phyloP scores from a whole-genome alignment of 2,888 invertebrate genomes.

The Oscheius sp. region DNA sequence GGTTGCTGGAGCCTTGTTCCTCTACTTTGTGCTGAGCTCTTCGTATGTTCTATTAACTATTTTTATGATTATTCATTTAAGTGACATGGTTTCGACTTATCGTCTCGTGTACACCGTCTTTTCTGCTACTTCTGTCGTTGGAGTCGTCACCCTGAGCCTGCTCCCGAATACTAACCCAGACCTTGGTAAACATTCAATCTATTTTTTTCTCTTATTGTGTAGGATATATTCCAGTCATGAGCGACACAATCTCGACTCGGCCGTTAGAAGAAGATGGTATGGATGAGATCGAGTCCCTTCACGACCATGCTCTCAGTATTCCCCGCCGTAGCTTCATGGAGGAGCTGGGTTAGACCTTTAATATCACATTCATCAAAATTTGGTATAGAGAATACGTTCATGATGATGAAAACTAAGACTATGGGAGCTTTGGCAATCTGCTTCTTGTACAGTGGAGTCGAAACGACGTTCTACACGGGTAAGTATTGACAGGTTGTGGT shows the following conservation, averaged over 20 bases:
- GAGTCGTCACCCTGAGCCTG: conserved; percentile 41
- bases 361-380: background rate
- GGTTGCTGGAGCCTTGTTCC: conserved; percentile 47
- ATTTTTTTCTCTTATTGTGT: background rate
- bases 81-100: conserved; percentile 45
- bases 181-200: background rate
- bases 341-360: background rate
- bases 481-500: conserved; percentile 73
- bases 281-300: conserved; percentile 1
- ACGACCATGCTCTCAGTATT: background rate
- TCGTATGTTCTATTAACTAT: conserved; percentile 14
- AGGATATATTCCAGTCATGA: conserved; percentile 7
- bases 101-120: conserved; percentile 50
- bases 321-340: background rate
- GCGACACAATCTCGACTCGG: background rate
- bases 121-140: conserved; percentile 38
- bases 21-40: conserved; percentile 24
- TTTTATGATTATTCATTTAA: conserved; percentile 31
- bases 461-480: conserved; percentile 93
- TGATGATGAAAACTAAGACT: conserved; percentile 83
- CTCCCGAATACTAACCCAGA: conserved; percentile 40
- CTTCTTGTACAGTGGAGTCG: conserved; percentile 92
- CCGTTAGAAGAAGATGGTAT: conserved; percentile 11
- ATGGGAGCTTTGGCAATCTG: conserved; percentile 88
- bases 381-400: conserved; percentile 51